Percentiles rank a stretch among this genome's conserved stretches.
These are phyloP conservation scores for Volucella inflata DNA, from an alignment of 2,888 invertebrate genomes.

Conservation along the genomic window DNA sequence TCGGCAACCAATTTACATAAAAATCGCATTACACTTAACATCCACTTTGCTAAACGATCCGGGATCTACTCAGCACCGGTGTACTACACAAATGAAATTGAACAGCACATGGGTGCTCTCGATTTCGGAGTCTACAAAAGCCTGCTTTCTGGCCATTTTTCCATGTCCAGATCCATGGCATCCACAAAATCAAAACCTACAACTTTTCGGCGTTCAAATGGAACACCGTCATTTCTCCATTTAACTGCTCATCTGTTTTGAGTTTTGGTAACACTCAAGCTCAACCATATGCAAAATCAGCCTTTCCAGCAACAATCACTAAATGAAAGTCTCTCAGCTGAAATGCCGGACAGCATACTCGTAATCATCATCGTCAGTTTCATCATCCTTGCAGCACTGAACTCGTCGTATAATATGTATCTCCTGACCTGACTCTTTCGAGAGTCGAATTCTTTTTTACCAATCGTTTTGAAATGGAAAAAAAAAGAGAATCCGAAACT, in stretches of 20 bases:
- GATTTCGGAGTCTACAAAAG: conserved; percentile 14
- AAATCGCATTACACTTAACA: conserved; percentile 84
- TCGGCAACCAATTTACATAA: conserved; percentile 82
- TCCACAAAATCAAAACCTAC: conserved; percentile 71
- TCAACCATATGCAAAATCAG: background rate
- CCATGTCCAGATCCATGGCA: background rate
- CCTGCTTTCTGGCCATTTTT: background rate
- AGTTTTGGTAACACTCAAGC: too few relatives aligned
- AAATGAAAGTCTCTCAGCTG: conserved; percentile 62
- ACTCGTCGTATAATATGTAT: background rate
- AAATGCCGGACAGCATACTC: conserved; percentile 68
- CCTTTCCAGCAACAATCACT: conserved; percentile 64
- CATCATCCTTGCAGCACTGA: conserved; percentile 8
- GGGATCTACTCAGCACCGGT: conserved; percentile 67
- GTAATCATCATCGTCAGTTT: conserved; percentile 57
- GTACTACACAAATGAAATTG: conserved; percentile 3
- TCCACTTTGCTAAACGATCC: conserved; percentile 84
- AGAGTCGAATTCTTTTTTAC: conserved; percentile 20
- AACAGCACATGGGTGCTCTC: conserved; percentile 49
- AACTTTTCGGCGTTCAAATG: conserved; percentile 50
- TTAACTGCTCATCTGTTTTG: conserved; percentile 56
- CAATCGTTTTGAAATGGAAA: conserved; percentile 51
- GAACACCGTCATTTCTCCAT: conserved; percentile 64
- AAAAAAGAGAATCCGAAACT: conserved; percentile 76
- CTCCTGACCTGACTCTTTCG: conserved; percentile 34